phyloP scores from a whole-genome alignment of 2,888 invertebrate species.

The Polietes domitor region DNA sequence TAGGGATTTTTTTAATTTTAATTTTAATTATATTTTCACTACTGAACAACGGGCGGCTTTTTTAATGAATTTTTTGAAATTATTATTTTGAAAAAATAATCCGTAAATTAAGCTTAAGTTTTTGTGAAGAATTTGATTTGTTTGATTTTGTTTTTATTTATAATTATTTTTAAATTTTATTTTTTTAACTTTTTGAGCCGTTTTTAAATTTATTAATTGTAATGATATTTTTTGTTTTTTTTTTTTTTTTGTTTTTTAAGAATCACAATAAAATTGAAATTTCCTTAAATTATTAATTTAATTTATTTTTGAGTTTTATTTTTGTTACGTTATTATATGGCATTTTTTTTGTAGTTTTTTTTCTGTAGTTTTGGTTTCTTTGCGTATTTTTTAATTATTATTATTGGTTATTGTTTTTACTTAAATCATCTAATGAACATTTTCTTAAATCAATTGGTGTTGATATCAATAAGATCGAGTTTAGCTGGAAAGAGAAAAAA shows the following conservation, averaged over 20 bases:
- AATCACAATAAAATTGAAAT: slow-evolving; percentile 77
- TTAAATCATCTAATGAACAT: slow-evolving; percentile 66
- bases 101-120: not conserved
- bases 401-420: slow-evolving; percentile 17
- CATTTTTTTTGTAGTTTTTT: slow-evolving; percentile 31
- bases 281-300: slow-evolving; percentile 66
- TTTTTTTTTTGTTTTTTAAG: slow-evolving; percentile 56
- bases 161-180: slow-evolving; percentile 46
- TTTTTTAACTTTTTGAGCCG: slow-evolving; percentile 43
- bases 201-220: slow-evolving; percentile 54
- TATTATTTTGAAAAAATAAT: slow-evolving; percentile 8
- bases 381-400: slow-evolving; percentile 2
- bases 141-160: slow-evolving; percentile 1
- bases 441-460: slow-evolving; percentile 68
- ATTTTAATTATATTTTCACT: slow-evolving; percentile 49
- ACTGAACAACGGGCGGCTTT: slow-evolving; percentile 76
- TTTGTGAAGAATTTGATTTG: slow-evolving; percentile 15
- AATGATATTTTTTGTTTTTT: slow-evolving; percentile 41
- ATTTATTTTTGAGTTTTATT: slow-evolving; percentile 55
- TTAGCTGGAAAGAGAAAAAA: slow-evolving; percentile 70
- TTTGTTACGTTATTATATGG: slow-evolving; percentile 43
- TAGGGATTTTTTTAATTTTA: slow-evolving; percentile 36
- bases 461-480: slow-evolving; percentile 67
- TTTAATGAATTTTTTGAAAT: slow-evolving; percentile 22
- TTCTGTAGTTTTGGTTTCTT: slow-evolving; percentile 34